Percentiles rank a stretch among this genome's conserved stretches.
Evolutionary conservation across 1,140 invertebrate species (phyloP).

Genomic region (Dermatophagoides farinae): DNA sequence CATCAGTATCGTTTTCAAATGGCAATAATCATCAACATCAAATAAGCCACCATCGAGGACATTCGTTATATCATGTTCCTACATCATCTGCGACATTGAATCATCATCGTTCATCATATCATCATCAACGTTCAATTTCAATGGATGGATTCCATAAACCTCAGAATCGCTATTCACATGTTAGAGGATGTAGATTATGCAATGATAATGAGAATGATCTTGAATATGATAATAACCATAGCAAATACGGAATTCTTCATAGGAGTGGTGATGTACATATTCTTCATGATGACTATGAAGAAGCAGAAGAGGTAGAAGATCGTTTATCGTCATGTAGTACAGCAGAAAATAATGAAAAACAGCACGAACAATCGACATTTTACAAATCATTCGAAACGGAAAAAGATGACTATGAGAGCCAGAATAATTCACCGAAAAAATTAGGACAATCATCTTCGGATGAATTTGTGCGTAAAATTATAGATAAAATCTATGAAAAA

Average conservation of each 20-base stretch:
- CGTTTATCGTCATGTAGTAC: too few species aligned
- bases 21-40: background rate
- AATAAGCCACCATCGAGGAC: background rate
- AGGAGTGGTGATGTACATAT: too few species aligned
- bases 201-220: constrained; percentile 1
- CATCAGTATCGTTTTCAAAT: background rate
- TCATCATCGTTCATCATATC: background rate
- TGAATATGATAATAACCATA: background rate
- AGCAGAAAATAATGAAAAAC: too few species aligned
- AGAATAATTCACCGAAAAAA: background rate
- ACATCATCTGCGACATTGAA: too few species aligned
- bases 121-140: constrained; percentile 3
- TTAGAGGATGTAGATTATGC: background rate
- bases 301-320: too few species aligned
- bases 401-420: background rate
- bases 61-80: background rate
- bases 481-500: constrained; percentile 3
- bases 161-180: background rate
- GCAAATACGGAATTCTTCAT: too few species aligned
- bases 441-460: background rate
- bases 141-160: background rate
- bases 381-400: too few species aligned
- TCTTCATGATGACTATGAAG: background rate
- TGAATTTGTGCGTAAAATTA: background rate
- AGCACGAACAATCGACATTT: too few species aligned